Evolutionary conservation across 2,797 vertebrate genomes (phyloP).

Genomic region (Gouania willdenowi): DNA sequence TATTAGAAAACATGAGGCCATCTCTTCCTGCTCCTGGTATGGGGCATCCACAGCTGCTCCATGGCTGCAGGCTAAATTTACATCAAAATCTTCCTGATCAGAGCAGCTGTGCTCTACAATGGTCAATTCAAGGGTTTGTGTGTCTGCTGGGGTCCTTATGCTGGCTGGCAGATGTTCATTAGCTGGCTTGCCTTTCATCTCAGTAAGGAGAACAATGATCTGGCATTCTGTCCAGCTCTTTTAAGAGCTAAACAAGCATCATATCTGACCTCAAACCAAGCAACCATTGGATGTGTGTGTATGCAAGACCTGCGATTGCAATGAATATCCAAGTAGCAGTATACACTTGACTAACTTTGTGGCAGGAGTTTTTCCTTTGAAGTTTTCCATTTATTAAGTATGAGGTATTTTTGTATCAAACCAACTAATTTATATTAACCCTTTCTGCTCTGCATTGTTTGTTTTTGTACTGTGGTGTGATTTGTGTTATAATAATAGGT

Average conservation of each 20-base stretch:
- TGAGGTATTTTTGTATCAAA: not conserved
- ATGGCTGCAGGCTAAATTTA: slow-evolving; percentile 66
- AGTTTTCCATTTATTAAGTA: slow-evolving; percentile 19
- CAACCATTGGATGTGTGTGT: slow-evolving; percentile 59
- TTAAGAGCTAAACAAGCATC: slow-evolving; percentile 74
- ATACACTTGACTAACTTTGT: slow-evolving; percentile 48
- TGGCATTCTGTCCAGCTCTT: slow-evolving; percentile 69
- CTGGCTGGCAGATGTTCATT: slow-evolving; percentile 82
- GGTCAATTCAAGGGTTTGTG: slow-evolving; percentile 74
- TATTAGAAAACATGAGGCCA: slow-evolving; percentile 29
- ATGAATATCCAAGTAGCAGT: slow-evolving; percentile 35
- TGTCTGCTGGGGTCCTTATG: slow-evolving; percentile 70
- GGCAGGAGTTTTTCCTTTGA: slow-evolving; percentile 9
- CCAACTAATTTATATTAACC: not conserved
- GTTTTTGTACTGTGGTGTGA: too few species aligned
- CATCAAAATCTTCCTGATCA: slow-evolving; percentile 73
- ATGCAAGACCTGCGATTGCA: slow-evolving; percentile 47
- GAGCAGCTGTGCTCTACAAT: slow-evolving; percentile 75
- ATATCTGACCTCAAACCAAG: slow-evolving; percentile 66
- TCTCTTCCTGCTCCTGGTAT: slow-evolving; percentile 28
- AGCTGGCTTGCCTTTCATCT: slow-evolving; percentile 78
- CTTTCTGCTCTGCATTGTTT: too few species aligned
- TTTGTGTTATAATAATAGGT: too few species aligned
- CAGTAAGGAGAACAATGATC: slow-evolving; percentile 76
- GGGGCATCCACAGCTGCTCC: slow-evolving; percentile 49